These are phyloP conservation scores for Steinernema scapterisci DNA, from an alignment of 2,888 invertebrate genomes.

Conservation along the genomic window DNA sequence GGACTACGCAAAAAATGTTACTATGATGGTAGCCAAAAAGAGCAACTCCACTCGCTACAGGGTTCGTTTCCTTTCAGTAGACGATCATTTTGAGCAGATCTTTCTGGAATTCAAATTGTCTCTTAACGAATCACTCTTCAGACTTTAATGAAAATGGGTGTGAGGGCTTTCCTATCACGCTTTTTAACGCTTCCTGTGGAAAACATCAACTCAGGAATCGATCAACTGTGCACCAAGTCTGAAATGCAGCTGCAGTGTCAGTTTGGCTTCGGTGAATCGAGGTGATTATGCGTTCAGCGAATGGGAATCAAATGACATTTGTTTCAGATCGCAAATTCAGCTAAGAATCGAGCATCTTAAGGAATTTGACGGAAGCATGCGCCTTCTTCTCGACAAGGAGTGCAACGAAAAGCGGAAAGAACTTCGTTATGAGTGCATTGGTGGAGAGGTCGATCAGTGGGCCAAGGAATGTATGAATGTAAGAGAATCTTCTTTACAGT, in stretches of 20 bases:
- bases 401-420: constrained; percentile 31
- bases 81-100: not conserved
- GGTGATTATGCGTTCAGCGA: constrained; percentile 4
- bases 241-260: constrained; percentile 38
- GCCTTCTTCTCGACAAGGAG: constrained; percentile 35
- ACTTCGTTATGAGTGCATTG: constrained; percentile 34
- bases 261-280: constrained; percentile 33
- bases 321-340: constrained; percentile 11
- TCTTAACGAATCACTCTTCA: not conserved
- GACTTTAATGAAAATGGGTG: constrained; percentile 32
- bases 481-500: no score
- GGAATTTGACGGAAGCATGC: constrained; percentile 35
- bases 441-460: constrained; percentile 33
- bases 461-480: constrained; percentile 30
- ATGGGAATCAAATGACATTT: no score
- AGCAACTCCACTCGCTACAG: constrained; percentile 7
- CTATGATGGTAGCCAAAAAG: constrained; percentile 29
- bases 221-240: constrained; percentile 33
- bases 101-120: not conserved
- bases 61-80: not conserved
- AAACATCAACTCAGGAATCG: constrained; percentile 12
- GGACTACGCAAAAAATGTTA: constrained; percentile 35
- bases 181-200: constrained; percentile 20
- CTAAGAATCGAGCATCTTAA: constrained; percentile 32
- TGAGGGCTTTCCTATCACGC: constrained; percentile 19